Evolutionary conservation across 2,888 invertebrate genomes (phyloP).

Genomic region (Cepaea hortensis): DNA sequence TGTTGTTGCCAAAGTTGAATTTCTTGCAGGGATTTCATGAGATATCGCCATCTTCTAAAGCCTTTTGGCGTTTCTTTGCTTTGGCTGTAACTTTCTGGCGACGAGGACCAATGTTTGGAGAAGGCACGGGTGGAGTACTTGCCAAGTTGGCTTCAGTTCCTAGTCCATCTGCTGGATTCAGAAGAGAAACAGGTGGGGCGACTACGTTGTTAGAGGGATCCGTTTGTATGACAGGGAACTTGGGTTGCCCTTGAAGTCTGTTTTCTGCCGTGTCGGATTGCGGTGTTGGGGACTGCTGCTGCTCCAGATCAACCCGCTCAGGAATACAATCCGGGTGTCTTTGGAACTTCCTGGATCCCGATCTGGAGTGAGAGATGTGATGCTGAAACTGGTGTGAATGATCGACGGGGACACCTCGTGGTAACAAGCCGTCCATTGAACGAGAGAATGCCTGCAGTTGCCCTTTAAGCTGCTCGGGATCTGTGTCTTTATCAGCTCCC

Average conservation of each 20-base stretch:
- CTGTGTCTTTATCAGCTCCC: constrained; percentile 15
- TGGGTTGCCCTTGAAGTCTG: background rate
- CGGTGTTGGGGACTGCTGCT: background rate
- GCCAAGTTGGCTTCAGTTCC: constrained; percentile 6
- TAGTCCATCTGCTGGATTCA: background rate
- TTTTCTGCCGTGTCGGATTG: background rate
- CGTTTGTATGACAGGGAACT: background rate
- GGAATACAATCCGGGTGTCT: constrained; percentile 51
- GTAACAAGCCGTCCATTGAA: constrained; percentile 74
- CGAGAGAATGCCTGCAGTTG: constrained; percentile 73
- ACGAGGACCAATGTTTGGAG: constrained; percentile 57
- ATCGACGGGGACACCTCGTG: constrained; percentile 50
- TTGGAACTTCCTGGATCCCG: constrained; percentile 45
- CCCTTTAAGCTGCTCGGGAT: constrained; percentile 56
- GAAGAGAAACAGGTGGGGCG: background rate
- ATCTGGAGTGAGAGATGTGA: constrained; percentile 35
- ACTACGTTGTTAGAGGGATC: background rate
- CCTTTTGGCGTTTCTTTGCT: constrained; percentile 69
- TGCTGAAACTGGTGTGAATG: background rate
- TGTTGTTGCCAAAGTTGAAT: background rate
- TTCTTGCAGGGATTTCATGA: background rate
- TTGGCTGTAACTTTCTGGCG: constrained; percentile 68
- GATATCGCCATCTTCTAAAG: constrained; percentile 51
- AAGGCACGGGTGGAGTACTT: constrained; percentile 47
- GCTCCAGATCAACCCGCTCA: constrained; percentile 49